phyloP scores from a whole-genome alignment of 2,797 vertebrate species.

The Pachyuromys duprasi region DNA sequence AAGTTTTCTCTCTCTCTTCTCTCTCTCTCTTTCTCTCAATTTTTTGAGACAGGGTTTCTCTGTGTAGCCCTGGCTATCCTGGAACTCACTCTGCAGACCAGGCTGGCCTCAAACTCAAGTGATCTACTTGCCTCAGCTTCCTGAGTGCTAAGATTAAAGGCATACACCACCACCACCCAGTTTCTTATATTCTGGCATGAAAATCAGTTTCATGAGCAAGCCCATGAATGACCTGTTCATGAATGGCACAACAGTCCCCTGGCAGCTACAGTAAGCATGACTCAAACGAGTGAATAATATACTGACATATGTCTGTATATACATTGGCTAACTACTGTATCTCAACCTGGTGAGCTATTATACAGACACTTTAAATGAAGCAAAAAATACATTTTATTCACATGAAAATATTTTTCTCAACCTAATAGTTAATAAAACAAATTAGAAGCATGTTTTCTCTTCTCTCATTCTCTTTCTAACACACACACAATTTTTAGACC shows the following conservation, averaged over 20 bases:
- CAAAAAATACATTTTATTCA: neutral
- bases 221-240: too few relatives aligned
- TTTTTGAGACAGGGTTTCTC: neutral
- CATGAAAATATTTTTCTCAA: neutral
- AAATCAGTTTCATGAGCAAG: neutral
- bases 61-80: neutral
- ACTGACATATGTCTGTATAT: neutral
- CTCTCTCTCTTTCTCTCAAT: neutral
- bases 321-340: neutral
- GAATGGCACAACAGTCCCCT: neutral
- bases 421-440: neutral
- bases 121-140: neutral
- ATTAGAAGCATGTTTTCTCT: neutral
- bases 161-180: neutral
- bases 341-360: neutral
- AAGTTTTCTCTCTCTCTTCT: neutral
- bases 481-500: neutral
- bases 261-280: neutral
- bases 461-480: neutral
- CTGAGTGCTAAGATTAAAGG: neutral
- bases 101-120: neutral
- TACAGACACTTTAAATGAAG: neutral
- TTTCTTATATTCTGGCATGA: neutral
- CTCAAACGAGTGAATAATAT: neutral
- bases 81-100: neutral